These are phyloP conservation scores for Myotis yumanensis DNA, from an alignment of 2,113 vertebrate genomes.

Conservation along the genomic window DNA sequence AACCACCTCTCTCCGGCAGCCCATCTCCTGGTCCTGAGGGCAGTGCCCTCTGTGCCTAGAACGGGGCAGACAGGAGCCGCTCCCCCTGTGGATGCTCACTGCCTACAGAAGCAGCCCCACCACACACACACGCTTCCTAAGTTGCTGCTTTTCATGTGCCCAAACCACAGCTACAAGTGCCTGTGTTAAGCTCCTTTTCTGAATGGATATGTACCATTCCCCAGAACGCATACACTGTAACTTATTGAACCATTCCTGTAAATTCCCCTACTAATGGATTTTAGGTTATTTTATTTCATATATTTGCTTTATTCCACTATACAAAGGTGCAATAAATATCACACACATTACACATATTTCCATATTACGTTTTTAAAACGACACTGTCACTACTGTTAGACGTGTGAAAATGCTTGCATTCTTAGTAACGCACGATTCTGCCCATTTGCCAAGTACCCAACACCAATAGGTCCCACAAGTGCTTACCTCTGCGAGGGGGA, in stretches of 20 bases:
- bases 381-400: not conserved
- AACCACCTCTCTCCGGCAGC: rapidly evolving
- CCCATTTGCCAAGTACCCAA: not conserved
- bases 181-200: too few relatives aligned
- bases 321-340: not conserved
- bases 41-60: rapidly evolving
- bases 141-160: not conserved
- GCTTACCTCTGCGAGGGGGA: rapidly evolving
- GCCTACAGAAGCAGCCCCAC: too few relatives aligned
- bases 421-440: rapidly evolving
- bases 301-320: not conserved
- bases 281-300: not conserved
- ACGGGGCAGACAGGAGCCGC: rapidly evolving
- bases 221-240: rapidly evolving
- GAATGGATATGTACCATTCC: rapidly evolving
- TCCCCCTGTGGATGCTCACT: rapidly evolving
- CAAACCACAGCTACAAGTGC: not conserved
- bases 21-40: rapidly evolving
- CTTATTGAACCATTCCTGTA: rapidly evolving
- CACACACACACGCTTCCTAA: rapidly evolving
- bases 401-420: rapidly evolving
- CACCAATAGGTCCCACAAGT: rapidly evolving
- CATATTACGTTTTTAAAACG: not conserved
- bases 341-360: not conserved
- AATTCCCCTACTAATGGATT: too few relatives aligned